Evolutionary conservation across 2,797 vertebrate genomes (phyloP).

Genomic region (Intellagama lesueurii): DNA sequence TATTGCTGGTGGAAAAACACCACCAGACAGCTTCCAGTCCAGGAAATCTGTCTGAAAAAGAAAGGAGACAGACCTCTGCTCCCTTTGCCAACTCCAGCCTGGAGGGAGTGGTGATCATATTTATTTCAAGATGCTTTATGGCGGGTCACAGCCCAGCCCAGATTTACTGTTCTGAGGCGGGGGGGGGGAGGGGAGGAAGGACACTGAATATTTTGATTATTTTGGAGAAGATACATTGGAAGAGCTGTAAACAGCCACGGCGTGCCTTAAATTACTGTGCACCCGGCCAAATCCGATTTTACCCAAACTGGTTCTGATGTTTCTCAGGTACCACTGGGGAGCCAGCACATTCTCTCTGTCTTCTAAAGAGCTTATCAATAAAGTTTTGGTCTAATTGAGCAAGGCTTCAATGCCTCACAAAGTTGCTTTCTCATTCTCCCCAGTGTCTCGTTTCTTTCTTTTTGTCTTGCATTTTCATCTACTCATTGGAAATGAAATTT

Average conservation of each 20-base stretch:
- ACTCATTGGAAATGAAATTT: background rate
- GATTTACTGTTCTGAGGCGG: background rate
- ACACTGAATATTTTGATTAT: background rate
- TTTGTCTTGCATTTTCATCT: background rate
- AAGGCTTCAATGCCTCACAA: background rate
- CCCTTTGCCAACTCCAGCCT: background rate
- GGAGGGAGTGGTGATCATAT: background rate
- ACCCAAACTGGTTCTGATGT: background rate
- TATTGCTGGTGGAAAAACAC: background rate
- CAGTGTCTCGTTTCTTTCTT: background rate
- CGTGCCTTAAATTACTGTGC: background rate
- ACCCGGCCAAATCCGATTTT: background rate
- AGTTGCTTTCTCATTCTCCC: background rate
- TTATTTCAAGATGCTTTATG: background rate
- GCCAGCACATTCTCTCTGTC: background rate
- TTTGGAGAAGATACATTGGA: background rate
- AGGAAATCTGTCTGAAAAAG: background rate
- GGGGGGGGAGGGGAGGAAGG: no score
- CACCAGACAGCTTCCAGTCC: background rate
- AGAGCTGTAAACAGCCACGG: no score
- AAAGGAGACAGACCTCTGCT: background rate
- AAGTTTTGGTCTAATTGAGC: background rate
- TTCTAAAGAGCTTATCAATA: background rate
- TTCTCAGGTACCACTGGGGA: background rate
- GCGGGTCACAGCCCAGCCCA: background rate